Evolutionary conservation across 53 echinoderm and acorn worm genomes (phyloP), one percentile per base, ranked within the genome.

Genomic region (Arbacia lixula): DNA sequence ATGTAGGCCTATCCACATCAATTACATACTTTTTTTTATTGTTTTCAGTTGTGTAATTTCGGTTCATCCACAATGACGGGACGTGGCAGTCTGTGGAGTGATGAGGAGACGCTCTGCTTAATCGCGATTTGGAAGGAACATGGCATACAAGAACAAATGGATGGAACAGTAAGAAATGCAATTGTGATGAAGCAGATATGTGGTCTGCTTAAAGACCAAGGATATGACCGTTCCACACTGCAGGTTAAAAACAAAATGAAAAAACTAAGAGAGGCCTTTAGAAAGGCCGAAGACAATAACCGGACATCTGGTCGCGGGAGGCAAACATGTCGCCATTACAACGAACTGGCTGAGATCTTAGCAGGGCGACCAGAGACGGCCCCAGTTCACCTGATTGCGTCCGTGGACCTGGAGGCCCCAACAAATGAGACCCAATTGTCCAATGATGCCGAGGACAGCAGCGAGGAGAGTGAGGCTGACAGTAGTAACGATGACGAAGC

Each of bases 251-350:
- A 20, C 12, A 75, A 53, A 53, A 75, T 75, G 33, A 75, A 75
- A 53, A 50, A 75, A 34, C 53, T 75, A 2, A 29, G 75, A n/a
- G 54, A 50, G 6, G 9, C 34, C 2, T 75, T 75, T 34, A 33
- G 75, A 14, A 52, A 53, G 14, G 53, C 53, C 4, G 75, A 75
- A 35, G 75, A 75, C 53, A 75, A 75, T 17, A 75, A 75, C 34
- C 51, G 52, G 27, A 27, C 33, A 10, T 75, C 75, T 1, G 75
- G 75, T 28, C 27, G 75, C 16, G 75, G 75, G 1, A 53, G 75
- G 19, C 1, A 25, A 1, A 75, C 53, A 11, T 75, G 75, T 36
- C 25, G 52, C 4, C 31, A 28, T 51, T 75, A 75, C 22, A 33
- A 16, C 1, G 75, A 75, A n/a, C 52, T 75, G n/a, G 28, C 26